Evolutionary conservation across 2,113 vertebrate species (phyloP).

Genomic region (Podiceps cristatus): DNA sequence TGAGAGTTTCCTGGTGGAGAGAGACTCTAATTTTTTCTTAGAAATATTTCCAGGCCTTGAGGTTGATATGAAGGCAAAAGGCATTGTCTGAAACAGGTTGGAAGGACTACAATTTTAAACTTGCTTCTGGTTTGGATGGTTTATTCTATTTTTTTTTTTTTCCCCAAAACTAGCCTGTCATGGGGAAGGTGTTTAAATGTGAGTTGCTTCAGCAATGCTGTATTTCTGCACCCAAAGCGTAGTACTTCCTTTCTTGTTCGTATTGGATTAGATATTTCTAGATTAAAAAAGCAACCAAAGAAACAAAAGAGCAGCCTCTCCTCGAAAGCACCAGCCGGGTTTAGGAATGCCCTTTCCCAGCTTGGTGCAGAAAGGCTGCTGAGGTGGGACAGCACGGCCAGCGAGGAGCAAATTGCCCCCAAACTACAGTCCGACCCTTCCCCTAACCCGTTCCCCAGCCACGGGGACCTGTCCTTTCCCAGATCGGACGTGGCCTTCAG

Average conservation of each 20-base stretch:
- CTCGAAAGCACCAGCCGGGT: not conserved
- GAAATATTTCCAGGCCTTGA: not conserved
- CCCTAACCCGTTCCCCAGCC: not conserved
- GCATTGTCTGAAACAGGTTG: not conserved
- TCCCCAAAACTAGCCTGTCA: rapidly evolving
- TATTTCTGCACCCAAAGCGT: not conserved
- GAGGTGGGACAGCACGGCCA: not conserved
- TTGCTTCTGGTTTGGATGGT: not conserved
- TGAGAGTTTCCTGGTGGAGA: not conserved
- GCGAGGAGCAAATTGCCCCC: rapidly evolving
- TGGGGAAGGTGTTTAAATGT: not conserved
- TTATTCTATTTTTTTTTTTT: not conserved
- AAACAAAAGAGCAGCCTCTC: not conserved
- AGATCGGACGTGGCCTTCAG: not conserved
- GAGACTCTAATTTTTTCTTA: not conserved
- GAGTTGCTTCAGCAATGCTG: rapidly evolving
- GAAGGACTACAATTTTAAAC: not conserved
- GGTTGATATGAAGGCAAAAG: not conserved
- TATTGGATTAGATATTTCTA: not conserved
- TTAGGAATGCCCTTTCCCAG: not conserved
- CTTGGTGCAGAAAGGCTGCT: not conserved
- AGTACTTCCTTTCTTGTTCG: not conserved
- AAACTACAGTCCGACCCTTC: rapidly evolving
- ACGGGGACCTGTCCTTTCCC: not conserved
- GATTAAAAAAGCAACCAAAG: not conserved